phyloP scores from a whole-genome alignment of 2,113 vertebrate species.

The Uria lomvia region DNA sequence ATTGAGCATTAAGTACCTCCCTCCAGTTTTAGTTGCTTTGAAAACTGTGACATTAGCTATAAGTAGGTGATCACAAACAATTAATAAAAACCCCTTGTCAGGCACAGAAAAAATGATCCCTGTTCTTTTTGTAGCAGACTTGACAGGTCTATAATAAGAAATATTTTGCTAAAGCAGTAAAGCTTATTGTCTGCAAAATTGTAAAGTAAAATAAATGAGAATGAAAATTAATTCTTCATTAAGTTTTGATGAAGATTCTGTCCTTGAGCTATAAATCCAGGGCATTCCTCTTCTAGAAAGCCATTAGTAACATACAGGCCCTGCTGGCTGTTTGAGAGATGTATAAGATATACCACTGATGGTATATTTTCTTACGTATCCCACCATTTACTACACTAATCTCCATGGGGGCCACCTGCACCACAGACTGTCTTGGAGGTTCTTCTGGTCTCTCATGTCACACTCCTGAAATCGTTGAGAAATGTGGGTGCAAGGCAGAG shows the following conservation, averaged over 20 bases:
- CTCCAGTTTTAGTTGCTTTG: neutral
- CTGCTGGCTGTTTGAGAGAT: neutral
- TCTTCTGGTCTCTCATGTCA: neutral
- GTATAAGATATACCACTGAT: neutral
- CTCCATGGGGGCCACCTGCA: neutral
- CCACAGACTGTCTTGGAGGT: neutral
- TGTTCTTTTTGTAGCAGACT: neutral
- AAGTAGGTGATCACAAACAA: neutral
- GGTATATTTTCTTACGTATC: neutral
- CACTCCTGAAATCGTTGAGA: neutral
- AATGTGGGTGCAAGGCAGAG: neutral
- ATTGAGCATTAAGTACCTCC: neutral
- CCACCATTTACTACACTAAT: neutral
- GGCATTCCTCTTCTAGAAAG: neutral
- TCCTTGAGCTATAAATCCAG: slow-evolving; percentile 6
- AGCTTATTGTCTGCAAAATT: neutral
- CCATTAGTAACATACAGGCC: neutral
- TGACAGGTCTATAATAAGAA: neutral
- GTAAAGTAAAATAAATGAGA: slow-evolving; percentile 21
- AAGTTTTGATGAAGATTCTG: slow-evolving; percentile 2
- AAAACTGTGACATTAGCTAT: neutral
- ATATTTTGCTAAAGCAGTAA: neutral
- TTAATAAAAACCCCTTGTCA: neutral
- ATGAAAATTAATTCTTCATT: slow-evolving; percentile 30
- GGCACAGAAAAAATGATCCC: neutral